Percentiles rank a stretch among this genome's conserved stretches.
phyloP scores from a whole-genome alignment of 2,113 vertebrate species.

The Aldabrachelys gigantea region DNA sequence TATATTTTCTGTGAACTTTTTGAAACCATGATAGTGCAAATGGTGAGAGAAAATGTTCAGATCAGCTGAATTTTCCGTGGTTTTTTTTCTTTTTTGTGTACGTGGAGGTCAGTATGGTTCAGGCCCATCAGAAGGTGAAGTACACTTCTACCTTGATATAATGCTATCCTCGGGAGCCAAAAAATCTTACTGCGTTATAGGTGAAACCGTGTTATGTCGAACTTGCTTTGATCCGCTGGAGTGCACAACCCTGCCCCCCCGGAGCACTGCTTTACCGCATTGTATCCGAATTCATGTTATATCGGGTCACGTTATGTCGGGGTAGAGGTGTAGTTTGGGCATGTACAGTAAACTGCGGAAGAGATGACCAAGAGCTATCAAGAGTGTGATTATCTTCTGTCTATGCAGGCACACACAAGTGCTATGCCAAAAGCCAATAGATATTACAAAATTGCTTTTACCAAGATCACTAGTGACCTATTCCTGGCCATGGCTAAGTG shows the following conservation, averaged over 20 bases:
- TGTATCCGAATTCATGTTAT: too few species aligned
- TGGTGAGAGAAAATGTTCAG: neutral
- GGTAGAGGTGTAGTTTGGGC: neutral
- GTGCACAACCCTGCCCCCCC: too few species aligned
- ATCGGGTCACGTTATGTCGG: too few species aligned
- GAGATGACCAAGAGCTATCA: conserved; percentile 1
- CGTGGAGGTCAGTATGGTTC: neutral
- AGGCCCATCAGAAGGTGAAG: neutral
- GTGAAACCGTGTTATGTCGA: too few species aligned
- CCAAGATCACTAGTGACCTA: neutral
- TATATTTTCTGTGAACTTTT: neutral
- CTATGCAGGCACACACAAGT: neutral
- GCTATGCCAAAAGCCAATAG: neutral
- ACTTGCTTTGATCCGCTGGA: too few species aligned
- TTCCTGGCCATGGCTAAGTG: neutral
- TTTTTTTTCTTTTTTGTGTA: neutral
- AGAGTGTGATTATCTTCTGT: neutral
- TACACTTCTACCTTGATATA: neutral
- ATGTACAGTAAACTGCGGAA: neutral
- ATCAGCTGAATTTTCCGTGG: neutral
- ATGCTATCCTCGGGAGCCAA: too few species aligned
- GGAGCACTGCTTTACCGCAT: too few species aligned
- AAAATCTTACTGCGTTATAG: too few species aligned
- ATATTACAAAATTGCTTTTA: neutral
- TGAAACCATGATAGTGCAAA: neutral